These are phyloP conservation scores for Cheilinus undulatus DNA, from an alignment of 2,113 vertebrate genomes.

Conservation along the genomic window DNA sequence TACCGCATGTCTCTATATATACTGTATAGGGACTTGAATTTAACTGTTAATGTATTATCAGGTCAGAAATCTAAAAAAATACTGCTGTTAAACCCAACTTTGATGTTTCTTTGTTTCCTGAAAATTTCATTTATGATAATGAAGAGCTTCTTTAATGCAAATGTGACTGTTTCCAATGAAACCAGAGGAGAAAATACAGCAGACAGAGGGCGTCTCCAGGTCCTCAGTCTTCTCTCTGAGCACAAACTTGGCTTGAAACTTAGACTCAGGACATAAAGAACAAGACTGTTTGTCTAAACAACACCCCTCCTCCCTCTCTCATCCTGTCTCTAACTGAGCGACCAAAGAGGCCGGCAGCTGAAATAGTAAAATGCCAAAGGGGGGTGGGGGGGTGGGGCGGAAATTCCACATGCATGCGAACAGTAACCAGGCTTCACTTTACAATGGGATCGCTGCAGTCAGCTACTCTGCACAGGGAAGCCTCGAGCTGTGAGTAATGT, in stretches of 20 bases:
- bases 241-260: constrained; percentile 10
- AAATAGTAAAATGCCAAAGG: constrained; percentile 60
- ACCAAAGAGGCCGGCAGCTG: constrained; percentile 60
- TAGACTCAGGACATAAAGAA: constrained; percentile 1
- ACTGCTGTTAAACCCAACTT: too few species aligned
- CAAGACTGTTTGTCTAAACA: constrained; percentile 8
- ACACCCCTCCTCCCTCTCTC: neutral
- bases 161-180: too few species aligned
- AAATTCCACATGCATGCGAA: constrained; percentile 75
- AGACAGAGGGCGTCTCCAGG: neutral
- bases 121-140: too few species aligned
- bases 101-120: too few species aligned
- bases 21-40: too few species aligned
- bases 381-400: constrained; percentile 64
- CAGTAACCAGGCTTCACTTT: constrained; percentile 46
- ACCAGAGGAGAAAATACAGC: too few species aligned
- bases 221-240: neutral
- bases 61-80: too few species aligned
- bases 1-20: too few species aligned
- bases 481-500: neutral
- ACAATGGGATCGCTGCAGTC: constrained; percentile 76
- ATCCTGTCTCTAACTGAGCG: constrained; percentile 45
- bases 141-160: too few species aligned
- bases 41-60: too few species aligned
- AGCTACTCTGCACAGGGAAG: constrained; percentile 45